These are phyloP conservation scores for Neuroscelio doddi DNA, from an alignment of 2,888 invertebrate species.

Conservation along the genomic window DNA sequence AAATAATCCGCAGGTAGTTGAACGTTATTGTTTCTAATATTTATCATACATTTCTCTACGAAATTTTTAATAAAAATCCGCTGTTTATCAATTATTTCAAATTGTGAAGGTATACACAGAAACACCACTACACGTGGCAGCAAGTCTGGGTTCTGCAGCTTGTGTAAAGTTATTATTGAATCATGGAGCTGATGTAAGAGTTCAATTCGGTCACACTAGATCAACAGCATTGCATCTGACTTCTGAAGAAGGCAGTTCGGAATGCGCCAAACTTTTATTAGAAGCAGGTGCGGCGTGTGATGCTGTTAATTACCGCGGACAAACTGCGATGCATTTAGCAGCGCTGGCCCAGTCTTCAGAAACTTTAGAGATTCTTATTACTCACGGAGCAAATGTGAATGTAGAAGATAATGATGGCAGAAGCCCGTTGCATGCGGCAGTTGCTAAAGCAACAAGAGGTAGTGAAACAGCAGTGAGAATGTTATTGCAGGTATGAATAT, in stretches of 20 bases:
- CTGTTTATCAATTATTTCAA: no score
- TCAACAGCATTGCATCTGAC: conserved; percentile 90
- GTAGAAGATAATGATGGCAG: conserved; percentile 82
- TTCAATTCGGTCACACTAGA: conserved; percentile 80
- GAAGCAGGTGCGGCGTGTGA: conserved; percentile 85
- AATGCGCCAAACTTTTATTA: conserved; percentile 82
- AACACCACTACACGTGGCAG: conserved; percentile 88
- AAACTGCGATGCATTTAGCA: conserved; percentile 90
- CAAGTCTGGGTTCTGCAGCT: conserved; percentile 80
- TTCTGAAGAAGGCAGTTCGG: conserved; percentile 88
- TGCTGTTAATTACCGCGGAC: conserved; percentile 82
- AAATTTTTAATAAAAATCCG: no score
- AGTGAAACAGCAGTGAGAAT: conserved; percentile 60
- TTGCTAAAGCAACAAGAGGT: conserved; percentile 78
- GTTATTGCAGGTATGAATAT: conserved; percentile 58
- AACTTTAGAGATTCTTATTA: conserved; percentile 81
- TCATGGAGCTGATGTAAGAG: conserved; percentile 86
- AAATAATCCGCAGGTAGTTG: conserved; percentile 87
- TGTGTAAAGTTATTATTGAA: conserved; percentile 83
- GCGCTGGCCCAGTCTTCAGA: conserved; percentile 86
- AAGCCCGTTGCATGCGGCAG: conserved; percentile 86
- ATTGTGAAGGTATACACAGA: no score
- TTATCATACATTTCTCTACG: no score
- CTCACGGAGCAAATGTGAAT: conserved; percentile 78
- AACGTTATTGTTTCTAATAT: no score